Base-by-base conservation (phyloP, 2,888 invertebrate genomes). In the Andrena minutula region DNA sequence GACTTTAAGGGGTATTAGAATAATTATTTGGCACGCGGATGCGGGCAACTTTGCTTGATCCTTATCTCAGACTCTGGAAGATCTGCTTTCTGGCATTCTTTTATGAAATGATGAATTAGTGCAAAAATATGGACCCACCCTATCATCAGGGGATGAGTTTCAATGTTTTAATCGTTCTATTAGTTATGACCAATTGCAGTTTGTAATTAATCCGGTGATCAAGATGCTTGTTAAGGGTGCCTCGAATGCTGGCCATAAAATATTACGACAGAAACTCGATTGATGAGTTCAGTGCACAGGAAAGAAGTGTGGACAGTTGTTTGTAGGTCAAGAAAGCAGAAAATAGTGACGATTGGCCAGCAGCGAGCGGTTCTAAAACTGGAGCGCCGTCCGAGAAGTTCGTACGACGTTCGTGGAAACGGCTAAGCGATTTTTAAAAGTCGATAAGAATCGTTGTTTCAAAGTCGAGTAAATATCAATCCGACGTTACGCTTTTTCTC, bases 1-100 rank as follows among this genome's bases (percentile, higher is more conserved):
- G 32, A 75, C 66, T 76, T 82, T 79, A 41, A 64, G 71, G 75
- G 35, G 66, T 82, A 82, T 82, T 82, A 72, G 68, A 79, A 79
- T 80, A 75, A 85, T 85, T 77, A 85, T 85, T 85, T 76, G 72
- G 74, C 63, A 68, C 75, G 61, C 77, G 63, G 60, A 77, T 65
- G 65, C 16, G 65, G 12, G 30, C 12, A 68, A 74, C 20, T 66
- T 75, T 28, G 23, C 35, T 2, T 23, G 20, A 20, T 58, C 56
- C 4, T 16, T 72, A 65, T 51, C 53, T 68, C 6, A 12, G 32
- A 35, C 30, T 32, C 10, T 23, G n/a, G 1, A 56, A 23, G 41
- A 32, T 23, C 16, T 23, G 20, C 16, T 58, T 58, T 8, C 20
- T 53, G 53, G 2, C 16, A 23, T 41, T 41, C 12, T 41, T 41